Evolutionary conservation across 35 echinoderm and acorn worm genomes (phyloP), one percentile per base, ranked within the genome.

Genomic region (Heliocidaris erythrogramma): DNA sequence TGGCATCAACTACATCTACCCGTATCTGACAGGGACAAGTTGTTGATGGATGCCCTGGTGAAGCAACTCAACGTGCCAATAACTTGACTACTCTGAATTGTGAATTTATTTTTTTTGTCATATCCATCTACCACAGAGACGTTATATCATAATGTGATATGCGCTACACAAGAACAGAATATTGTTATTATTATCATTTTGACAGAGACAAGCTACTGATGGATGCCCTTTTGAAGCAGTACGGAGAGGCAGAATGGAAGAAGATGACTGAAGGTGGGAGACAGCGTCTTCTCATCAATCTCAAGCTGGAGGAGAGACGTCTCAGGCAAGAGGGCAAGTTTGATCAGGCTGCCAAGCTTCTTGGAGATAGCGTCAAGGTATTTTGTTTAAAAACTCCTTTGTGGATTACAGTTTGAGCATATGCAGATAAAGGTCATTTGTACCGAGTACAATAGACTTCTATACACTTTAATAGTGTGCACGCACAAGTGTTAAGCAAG

Each of bases 231-330:
- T 92, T 97, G 30, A 93, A 94, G 30, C 94, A 99, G 52, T 95
- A 94, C 93, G 97, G 98, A 32, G 69, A 94, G 48, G 85, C 92
- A 0, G 93, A 94, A 59, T 96, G 97, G 96, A 88, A 59, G 49
- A 95, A 94, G 59, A 96, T 96, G 96, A 59, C 94, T 13, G 96
- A 96, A 30, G 94, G 95, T 16, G 96, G 97, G 49, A 92, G 94
- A 69, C 94, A 99, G 2, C 88, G 96, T 9, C 90, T 92, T 59
- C 85, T 99, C 29, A 93, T 96, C 47, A 97, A 97, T 85, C 96
- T 96, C 94, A 99, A 95, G 85, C 94, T 97, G 13, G 96, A 97
- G 60, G 98, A 99, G 96, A 93, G 97, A 92, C 94, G 96, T 71
- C 94, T 96, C 1, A 96, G 97, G 85, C 96, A 97, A 47, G 98